A percentile compares a stretch with the other conserved stretches of the same genome.
Conservation (phyloP, 2,797 vertebrate species). For the Clarias pachynema region DNA sequence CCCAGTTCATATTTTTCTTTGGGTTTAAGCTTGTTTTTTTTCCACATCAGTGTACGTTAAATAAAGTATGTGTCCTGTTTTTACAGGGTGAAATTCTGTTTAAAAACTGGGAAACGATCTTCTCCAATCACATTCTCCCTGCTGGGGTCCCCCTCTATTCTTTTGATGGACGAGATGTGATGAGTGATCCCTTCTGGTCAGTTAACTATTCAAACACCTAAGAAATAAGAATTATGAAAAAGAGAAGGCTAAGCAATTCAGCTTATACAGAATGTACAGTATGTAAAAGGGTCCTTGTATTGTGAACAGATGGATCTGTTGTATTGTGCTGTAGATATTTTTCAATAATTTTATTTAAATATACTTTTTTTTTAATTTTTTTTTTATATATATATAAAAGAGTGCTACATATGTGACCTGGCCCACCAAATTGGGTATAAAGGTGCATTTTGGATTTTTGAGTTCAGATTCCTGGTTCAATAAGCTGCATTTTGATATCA, state of each 20-base stretch:
- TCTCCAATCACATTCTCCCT: slow-evolving; percentile 81
- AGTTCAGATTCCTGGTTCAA: no score
- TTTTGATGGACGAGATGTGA: slow-evolving; percentile 90
- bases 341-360: no score
- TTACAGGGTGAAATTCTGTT: slow-evolving; percentile 89
- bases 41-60: background rate
- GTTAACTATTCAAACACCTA: slow-evolving; percentile 54
- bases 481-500: no score
- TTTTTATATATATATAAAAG: no score
- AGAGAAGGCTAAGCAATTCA: background rate
- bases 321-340: background rate
- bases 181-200: slow-evolving; percentile 91
- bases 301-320: background rate
- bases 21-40: background rate
- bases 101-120: slow-evolving; percentile 87
- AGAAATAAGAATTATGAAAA: background rate
- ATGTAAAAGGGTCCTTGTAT: background rate
- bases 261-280: background rate
- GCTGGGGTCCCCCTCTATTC: slow-evolving; percentile 88
- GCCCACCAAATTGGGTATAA: no score
- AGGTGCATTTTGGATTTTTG: no score
- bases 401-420: no score
- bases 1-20: background rate
- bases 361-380: no score
- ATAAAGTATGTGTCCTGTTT: background rate